Conservation (phyloP, 2,113 vertebrate species). For the Cheilinus undulatus region DNA sequence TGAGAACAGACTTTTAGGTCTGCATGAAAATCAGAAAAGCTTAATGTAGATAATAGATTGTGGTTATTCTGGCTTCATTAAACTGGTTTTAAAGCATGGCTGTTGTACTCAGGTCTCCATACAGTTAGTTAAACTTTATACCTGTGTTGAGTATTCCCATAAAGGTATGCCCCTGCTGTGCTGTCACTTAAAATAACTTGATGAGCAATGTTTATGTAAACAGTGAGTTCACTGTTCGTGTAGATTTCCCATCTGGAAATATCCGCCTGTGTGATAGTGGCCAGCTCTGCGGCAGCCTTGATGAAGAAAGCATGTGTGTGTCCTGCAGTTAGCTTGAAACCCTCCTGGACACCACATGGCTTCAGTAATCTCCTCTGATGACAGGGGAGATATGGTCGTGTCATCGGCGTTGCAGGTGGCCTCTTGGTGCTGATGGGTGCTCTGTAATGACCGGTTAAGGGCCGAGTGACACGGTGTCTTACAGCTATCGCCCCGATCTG, state of each 20-base stretch:
- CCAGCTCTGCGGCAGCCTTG: constrained; percentile 17
- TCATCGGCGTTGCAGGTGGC: constrained; percentile 45
- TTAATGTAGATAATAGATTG: no score
- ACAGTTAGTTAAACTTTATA: no score
- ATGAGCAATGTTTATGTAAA: background rate
- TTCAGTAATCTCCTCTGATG: constrained; percentile 27
- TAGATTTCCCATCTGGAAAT: constrained; percentile 43
- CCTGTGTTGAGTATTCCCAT: background rate
- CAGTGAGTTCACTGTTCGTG: background rate
- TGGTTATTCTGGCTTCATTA: no score
- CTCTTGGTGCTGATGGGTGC: constrained; percentile 25
- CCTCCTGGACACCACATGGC: constrained; percentile 27
- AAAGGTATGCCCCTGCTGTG: background rate
- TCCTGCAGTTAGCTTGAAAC: constrained; percentile 10
- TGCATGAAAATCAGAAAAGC: no score
- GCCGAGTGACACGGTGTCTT: background rate
- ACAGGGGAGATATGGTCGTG: constrained; percentile 25
- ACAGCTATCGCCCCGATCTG: background rate
- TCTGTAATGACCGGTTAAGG: constrained; percentile 18
- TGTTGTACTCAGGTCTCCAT: no score
- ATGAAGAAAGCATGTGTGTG: constrained; percentile 45
- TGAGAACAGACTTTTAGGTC: no score
- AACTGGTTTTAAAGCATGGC: no score
- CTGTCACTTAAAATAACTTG: background rate
- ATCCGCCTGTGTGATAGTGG: constrained; percentile 19